These are phyloP conservation scores for Apamea epomidion DNA, from an alignment of 2,888 invertebrate genomes.

Conservation along the genomic window DNA sequence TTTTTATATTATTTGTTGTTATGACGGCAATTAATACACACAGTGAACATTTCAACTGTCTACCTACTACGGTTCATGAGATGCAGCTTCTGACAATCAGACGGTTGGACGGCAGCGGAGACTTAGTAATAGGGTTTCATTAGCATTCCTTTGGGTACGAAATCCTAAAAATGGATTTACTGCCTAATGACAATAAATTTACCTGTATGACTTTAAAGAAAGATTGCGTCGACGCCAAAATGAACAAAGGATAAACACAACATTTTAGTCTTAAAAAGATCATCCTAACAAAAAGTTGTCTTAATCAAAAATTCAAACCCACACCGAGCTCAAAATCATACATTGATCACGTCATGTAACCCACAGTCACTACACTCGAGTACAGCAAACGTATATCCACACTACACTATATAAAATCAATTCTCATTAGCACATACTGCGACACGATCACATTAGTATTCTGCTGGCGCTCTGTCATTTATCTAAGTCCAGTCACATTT, in stretches of 20 bases:
- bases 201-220: background rate
- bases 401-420: conserved; percentile 54
- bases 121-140: no score
- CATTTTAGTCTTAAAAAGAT: background rate
- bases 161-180: background rate
- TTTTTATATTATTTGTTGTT: no score
- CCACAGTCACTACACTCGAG: conserved; percentile 15
- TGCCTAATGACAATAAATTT: background rate
- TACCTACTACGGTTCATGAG: no score
- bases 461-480: conserved; percentile 53
- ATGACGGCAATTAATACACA: no score
- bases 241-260: no score
- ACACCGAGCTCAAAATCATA: background rate
- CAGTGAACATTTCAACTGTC: no score
- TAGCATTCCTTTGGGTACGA: no score
- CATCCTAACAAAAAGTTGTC: background rate
- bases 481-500: conserved; percentile 62
- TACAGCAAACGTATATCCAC: conserved; percentile 45
- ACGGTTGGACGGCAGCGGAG: no score
- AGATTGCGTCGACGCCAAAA: background rate
- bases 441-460: conserved; percentile 58
- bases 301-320: background rate
- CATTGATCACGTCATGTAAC: conserved; percentile 31
- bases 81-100: no score
- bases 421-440: conserved; percentile 60